Evolutionary conservation across 2,888 invertebrate genomes (phyloP), one percentile per base, ranked within the genome.

Genomic region (Hemistola chrysoprasaria): DNA sequence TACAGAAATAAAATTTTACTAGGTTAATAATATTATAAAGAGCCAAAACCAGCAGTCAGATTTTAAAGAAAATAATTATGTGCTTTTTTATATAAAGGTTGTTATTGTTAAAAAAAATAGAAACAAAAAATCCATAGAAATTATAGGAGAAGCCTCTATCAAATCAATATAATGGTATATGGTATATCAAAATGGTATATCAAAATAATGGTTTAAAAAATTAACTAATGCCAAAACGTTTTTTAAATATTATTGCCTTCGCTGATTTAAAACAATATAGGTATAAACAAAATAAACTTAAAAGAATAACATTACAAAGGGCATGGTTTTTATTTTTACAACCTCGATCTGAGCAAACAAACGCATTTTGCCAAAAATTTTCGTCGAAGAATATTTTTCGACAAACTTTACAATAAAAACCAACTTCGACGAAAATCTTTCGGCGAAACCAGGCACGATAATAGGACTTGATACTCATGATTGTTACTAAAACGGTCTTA

Each of bases 291-390:
- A 39, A 35, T 41, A 34, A 30, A 46, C 16, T 16, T 16, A 59
- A 57, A 57, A 44, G 50, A 40, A 56, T 57, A 43, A 46, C 50
- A 56, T 55, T 42, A 40, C 50, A 47, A 49, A 50, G 58, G 46
- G 61, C 38, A 47, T 57, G 49, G 11, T 44, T 36, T 46, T 40
- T 46, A 21, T 46, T 58, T 64, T 68, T 75, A 85, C 85, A 84
- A 85, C 83, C 85, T 72, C 75, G 70, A 61, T 48, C 78, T 84
- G 84, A 85, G 85, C 82, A 84, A 84, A 79, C 55, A 65, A 79
- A 75, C 54, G 46, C 20, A 40, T 53, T 52, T 48, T 44, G 44
- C 57, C 59, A 41, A 63, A 64, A 49, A 52, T 63, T 65, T 52
- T 56, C 51, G 53, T 49, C 32, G 9, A 33, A 40, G 9, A 0